Conservation (phyloP, 2,888 invertebrate genomes). For the Sinodicranocentrus sp. region DNA sequence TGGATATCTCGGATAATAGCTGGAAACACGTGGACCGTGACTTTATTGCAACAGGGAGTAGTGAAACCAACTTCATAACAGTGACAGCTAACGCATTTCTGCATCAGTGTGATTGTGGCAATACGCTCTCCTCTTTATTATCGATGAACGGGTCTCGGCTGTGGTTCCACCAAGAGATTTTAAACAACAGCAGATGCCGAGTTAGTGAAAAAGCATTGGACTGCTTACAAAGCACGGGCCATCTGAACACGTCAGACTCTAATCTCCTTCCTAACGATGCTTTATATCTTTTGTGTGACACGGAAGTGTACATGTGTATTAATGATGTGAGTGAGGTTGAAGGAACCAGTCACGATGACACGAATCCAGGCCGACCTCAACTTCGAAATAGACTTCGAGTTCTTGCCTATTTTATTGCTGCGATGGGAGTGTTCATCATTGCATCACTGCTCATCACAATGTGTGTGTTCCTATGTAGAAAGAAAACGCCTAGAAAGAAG, state of each 20-base stretch:
- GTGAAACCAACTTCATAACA: slow-evolving; percentile 58
- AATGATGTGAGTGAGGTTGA: slow-evolving; percentile 70
- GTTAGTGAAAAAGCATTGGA: slow-evolving; percentile 66
- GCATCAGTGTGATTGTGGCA: slow-evolving; percentile 69
- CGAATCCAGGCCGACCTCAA: slow-evolving; percentile 67
- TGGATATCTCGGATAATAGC: slow-evolving; percentile 82
- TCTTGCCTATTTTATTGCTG: slow-evolving; percentile 74
- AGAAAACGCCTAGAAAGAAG: slow-evolving; percentile 47
- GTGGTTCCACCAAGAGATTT: slow-evolving; percentile 74
- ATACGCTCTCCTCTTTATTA: slow-evolving; percentile 61
- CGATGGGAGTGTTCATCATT: slow-evolving; percentile 73
- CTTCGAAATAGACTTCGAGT: slow-evolving; percentile 70
- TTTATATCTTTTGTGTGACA: slow-evolving; percentile 61
- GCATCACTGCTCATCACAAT: slow-evolving; percentile 72
- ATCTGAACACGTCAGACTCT: slow-evolving; percentile 38
- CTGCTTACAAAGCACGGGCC: slow-evolving; percentile 61
- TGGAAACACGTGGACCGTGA: slow-evolving; percentile 78
- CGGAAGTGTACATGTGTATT: slow-evolving; percentile 70
- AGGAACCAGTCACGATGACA: slow-evolving; percentile 29
- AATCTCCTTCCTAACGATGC: slow-evolving; percentile 57
- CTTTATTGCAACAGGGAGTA: slow-evolving; percentile 71
- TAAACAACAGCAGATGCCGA: slow-evolving; percentile 72
- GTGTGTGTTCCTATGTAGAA: slow-evolving; percentile 71
- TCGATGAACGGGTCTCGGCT: slow-evolving; percentile 65
- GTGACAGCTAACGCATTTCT: slow-evolving; percentile 72